A percentile compares a stretch with the other conserved stretches of the same genome.
Conservation (phyloP, 2,888 invertebrate species). For the Eristalis arbustorum region DNA sequence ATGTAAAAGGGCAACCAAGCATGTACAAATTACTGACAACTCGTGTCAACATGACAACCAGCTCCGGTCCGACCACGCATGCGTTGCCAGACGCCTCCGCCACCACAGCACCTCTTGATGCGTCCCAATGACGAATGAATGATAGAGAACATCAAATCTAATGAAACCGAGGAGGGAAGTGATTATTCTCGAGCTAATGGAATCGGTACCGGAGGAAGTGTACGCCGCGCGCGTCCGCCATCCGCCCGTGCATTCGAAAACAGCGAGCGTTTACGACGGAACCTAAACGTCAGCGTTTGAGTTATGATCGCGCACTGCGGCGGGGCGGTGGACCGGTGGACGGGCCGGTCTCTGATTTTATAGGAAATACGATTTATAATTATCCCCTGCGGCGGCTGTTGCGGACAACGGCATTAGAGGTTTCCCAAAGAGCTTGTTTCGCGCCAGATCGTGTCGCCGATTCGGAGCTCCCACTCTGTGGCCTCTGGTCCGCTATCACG, state of each 20-base stretch:
- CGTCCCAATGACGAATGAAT: constrained; percentile 8
- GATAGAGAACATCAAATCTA: constrained; percentile 28
- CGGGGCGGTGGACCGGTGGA: constrained; percentile 27
- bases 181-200: constrained; percentile 19
- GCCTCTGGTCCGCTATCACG: constrained; percentile 19
- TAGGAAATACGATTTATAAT: constrained; percentile 35
- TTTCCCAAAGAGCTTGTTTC: constrained; percentile 22
- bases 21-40: constrained; percentile 22
- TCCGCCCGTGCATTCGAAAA: constrained; percentile 13
- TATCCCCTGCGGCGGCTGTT: constrained; percentile 37
- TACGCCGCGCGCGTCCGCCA: constrained; percentile 1
- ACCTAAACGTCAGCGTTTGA: constrained; percentile 50
- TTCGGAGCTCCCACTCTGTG: constrained; percentile 16
- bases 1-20: not conserved
- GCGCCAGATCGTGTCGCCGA: not conserved
- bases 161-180: not conserved
- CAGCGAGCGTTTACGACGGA: constrained; percentile 7
- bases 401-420: constrained; percentile 16
- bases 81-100: not conserved
- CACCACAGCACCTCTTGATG: not conserved
- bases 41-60: constrained; percentile 27
- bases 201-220: constrained; percentile 47
- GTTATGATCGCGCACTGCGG: constrained; percentile 18
- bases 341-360: not conserved
- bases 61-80: not conserved